Conservation (phyloP, 2,113 vertebrate species). For the Rynchops niger region DNA sequence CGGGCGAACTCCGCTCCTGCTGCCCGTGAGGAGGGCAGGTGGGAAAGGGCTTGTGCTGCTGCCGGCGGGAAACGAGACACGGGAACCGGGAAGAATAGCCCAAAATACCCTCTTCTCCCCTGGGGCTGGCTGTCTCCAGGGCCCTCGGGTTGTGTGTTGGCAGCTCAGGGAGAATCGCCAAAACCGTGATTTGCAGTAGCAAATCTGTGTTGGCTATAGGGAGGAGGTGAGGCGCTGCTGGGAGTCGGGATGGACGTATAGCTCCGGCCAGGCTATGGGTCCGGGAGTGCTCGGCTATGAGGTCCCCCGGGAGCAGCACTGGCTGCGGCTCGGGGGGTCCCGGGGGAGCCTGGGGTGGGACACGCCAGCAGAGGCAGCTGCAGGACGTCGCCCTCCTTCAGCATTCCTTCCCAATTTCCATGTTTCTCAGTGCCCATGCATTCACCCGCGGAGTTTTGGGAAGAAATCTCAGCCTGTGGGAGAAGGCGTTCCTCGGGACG, state of each 20-base stretch:
- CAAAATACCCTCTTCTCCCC: neutral
- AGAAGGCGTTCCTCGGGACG: neutral
- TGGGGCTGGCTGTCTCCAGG: neutral
- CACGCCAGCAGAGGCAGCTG: accelerated
- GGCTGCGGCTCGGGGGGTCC: neutral
- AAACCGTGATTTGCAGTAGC: neutral
- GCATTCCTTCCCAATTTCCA: accelerated
- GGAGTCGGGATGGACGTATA: accelerated
- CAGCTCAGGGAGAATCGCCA: neutral
- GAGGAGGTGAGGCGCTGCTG: neutral
- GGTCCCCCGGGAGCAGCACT: neutral
- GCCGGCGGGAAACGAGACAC: neutral
- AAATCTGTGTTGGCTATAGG: neutral
- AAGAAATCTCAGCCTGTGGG: neutral
- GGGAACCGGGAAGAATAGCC: neutral
- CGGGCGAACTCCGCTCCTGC: neutral
- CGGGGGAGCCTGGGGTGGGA: neutral
- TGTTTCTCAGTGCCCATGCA: accelerated
- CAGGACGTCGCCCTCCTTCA: accelerated
- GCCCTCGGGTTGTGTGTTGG: neutral
- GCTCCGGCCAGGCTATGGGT: neutral
- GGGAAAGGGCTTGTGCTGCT: neutral
- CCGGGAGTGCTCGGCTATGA: accelerated
- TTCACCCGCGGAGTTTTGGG: neutral
- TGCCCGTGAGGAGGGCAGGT: neutral